These are phyloP conservation scores for Tenthredo notha DNA, from an alignment of 2,888 invertebrate species.

Conservation along the genomic window DNA sequence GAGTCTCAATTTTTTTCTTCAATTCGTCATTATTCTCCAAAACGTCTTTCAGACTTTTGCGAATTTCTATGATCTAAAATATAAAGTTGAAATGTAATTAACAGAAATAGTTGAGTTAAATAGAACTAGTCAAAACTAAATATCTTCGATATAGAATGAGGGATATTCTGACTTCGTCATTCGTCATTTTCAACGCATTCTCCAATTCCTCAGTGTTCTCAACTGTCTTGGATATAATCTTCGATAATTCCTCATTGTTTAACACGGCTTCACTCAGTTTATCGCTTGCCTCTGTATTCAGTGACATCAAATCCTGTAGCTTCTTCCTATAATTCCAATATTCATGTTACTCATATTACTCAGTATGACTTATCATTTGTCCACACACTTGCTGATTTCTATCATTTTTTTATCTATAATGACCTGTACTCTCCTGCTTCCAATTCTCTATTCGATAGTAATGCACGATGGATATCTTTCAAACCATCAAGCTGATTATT, in stretches of 20 bases:
- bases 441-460: neutral
- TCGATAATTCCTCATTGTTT: slow-evolving; percentile 48
- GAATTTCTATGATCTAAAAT: neutral
- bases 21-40: neutral
- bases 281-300: neutral
- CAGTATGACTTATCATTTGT: neutral
- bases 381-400: neutral
- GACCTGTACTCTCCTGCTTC: slow-evolving; percentile 13
- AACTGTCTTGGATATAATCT: slow-evolving; percentile 44
- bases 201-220: slow-evolving; percentile 40
- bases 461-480: neutral
- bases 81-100: neutral
- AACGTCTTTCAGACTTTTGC: neutral
- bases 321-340: slow-evolving; percentile 20
- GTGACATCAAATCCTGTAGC: slow-evolving; percentile 2
- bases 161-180: neutral
- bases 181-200: slow-evolving; percentile 53
- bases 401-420: neutral
- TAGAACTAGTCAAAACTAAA: neutral
- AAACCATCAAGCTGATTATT: neutral
- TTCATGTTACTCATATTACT: neutral
- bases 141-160: neutral
- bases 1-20: slow-evolving; percentile 40
- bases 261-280: neutral
- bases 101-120: slow-evolving; percentile 1